A percentile compares a stretch with the other conserved stretches of the same genome.
These are phyloP conservation scores for Phocides pigmalion DNA, from an alignment of 1,140 invertebrate species.

Conservation along the genomic window DNA sequence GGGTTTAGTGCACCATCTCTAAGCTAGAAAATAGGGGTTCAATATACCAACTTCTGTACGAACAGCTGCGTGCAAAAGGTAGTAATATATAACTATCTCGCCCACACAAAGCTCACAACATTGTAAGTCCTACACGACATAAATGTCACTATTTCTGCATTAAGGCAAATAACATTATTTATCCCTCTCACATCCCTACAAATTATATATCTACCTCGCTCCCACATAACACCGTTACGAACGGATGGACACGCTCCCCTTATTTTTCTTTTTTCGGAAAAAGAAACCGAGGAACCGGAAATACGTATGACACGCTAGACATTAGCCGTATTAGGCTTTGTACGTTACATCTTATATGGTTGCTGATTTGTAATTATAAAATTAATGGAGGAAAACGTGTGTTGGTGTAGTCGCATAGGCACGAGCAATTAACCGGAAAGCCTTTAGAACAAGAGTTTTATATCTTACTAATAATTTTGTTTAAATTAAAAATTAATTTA, in stretches of 20 bases:
- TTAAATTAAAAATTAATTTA: too few species aligned
- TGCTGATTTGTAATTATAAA: slow-evolving; percentile 42
- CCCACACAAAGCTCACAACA: background rate
- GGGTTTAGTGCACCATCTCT: too few species aligned
- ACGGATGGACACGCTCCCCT: slow-evolving; percentile 39
- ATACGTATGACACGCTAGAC: slow-evolving; percentile 38
- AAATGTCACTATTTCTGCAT: slow-evolving; percentile 1
- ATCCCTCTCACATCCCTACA: background rate
- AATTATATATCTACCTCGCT: slow-evolving; percentile 17
- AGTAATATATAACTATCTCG: background rate
- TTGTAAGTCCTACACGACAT: background rate
- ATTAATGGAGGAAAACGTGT: slow-evolving; percentile 1
- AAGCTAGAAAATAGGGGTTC: too few species aligned
- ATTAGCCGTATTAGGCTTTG: slow-evolving; percentile 40
- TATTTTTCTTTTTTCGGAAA: slow-evolving; percentile 47
- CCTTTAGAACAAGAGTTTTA: too few species aligned
- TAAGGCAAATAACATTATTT: background rate
- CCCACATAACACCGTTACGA: slow-evolving; percentile 32
- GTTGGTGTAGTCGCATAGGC: background rate
- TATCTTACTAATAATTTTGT: too few species aligned
- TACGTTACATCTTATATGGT: slow-evolving; percentile 35
- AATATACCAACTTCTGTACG: too few species aligned
- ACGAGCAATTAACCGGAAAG: background rate
- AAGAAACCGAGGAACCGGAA: slow-evolving; percentile 42
- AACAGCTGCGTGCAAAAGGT: too few species aligned